phyloP scores from a whole-genome alignment of 2,797 vertebrate genomes.

The Microhierax caerulescens region DNA sequence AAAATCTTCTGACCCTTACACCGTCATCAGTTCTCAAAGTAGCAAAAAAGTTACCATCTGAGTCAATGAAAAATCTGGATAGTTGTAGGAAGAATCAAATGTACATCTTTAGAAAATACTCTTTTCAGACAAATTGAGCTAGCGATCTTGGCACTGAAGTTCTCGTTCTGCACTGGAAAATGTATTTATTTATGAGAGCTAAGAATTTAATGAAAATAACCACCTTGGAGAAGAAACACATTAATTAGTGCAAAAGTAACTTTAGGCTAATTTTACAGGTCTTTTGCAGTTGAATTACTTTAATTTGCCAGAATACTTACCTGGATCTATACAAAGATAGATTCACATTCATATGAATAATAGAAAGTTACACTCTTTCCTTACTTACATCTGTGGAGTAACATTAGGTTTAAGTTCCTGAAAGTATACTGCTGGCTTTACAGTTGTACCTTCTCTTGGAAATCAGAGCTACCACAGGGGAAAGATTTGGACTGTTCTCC shows the following conservation, averaged over 20 bases:
- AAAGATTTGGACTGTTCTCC: background rate
- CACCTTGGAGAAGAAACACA: background rate
- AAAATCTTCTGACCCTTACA: background rate
- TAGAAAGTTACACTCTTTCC: background rate
- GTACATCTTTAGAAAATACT: background rate
- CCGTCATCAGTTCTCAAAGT: background rate
- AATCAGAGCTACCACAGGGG: background rate
- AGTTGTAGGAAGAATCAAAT: background rate
- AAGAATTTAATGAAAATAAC: background rate
- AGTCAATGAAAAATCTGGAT: background rate
- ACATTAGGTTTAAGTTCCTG: background rate
- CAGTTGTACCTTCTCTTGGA: background rate
- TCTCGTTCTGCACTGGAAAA: background rate
- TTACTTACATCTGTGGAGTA: background rate
- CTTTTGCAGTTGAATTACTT: background rate
- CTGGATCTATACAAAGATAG: background rate
- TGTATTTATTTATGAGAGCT: background rate
- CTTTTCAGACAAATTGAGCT: background rate
- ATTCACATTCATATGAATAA: background rate
- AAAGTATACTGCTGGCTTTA: background rate
- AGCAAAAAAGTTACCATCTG: background rate
- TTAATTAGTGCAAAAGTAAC: background rate
- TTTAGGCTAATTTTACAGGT: slow-evolving; percentile 1
- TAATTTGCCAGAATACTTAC: background rate
- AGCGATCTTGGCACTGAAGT: background rate